Base-by-base conservation (phyloP, 2,113 vertebrate genomes). In the Onychorhynchus coronatus region DNA sequence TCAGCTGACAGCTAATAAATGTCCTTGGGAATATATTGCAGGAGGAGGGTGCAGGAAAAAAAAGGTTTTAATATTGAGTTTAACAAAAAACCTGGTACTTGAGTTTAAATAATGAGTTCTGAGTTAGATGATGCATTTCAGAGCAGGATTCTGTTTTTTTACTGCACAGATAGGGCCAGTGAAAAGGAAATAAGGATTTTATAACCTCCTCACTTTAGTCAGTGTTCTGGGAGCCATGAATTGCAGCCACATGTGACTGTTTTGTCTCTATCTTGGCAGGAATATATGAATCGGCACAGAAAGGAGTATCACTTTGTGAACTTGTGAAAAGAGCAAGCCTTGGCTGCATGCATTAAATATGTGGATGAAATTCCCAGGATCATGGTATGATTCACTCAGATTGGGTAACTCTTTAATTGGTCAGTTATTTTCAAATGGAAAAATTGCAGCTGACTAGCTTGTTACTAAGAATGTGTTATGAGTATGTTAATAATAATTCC, bases 381-480 rank as follows among this genome's bases (percentile, higher is more conserved):
- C 22, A 39, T 59, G 47, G 31, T 5, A 14, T 66, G 31, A 67
- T 82, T 92, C 59, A 88, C 31, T 85, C 31, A 82, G 63, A 74
- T 67, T 66, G 23, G 35, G 28, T 63, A 76, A 78, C 37, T 92
- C 25, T 46, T 72, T 79, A 76, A 89, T 35, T 14, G 16, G 52
- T 73, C 63, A 66, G 14, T 80, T 94, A 47, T 61, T 95, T 93
- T 94, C 80, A 85, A 74, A 62, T 85, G 24, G 35, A 93, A 88
- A 94, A 81, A 85, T 42, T 55, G 24, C 27, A 88, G 41, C 70
- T 59, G 75, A 24, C n/a, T 71, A 74, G 4, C 39, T 94, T 85
- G 33, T 65, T 92, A 55, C 47, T 67, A 95, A 78, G 41, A 85
- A 80, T 33, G 8, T 88, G 6, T 80, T 77, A 6, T 67, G 18